phyloP scores from a whole-genome alignment of 37 sponge, comb jelly and placozoan genomes.

The Hormiphora californensis region DNA sequence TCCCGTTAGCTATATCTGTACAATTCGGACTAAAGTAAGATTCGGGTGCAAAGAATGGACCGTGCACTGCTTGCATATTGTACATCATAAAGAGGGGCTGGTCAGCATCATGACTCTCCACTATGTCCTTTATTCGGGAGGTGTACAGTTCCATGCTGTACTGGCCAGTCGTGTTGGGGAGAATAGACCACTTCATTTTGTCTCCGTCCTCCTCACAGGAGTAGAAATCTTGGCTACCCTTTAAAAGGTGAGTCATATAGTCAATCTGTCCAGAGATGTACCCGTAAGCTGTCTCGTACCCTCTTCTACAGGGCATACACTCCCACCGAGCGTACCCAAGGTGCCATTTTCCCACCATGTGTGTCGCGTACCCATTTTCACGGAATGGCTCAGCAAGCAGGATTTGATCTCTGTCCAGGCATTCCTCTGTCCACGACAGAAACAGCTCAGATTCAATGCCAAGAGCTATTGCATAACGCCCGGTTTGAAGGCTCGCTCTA shows the following conservation, averaged over 20 bases:
- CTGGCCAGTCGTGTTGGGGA: no score
- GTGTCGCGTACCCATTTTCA: constrained; percentile 59
- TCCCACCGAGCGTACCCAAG: constrained; percentile 44
- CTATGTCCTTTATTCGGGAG: not conserved
- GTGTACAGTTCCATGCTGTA: no score
- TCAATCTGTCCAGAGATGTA: constrained; percentile 55
- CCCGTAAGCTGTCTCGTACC: constrained; percentile 55
- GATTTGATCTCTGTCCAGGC: no score
- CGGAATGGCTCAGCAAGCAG: no score
- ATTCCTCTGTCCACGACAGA: no score
- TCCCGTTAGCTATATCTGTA: constrained; percentile 30
- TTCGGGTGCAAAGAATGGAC: constrained; percentile 58
- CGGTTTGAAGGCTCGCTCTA: no score
- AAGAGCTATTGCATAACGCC: no score
- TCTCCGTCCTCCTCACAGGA: no score
- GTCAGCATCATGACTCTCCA: constrained; percentile 53
- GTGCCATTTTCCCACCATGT: constrained; percentile 58
- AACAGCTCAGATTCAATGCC: no score
- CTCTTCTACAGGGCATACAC: constrained; percentile 42
- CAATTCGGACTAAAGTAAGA: constrained; percentile 48
- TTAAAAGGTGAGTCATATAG: no score
- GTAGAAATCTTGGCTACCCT: no score
- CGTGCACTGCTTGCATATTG: constrained; percentile 10
- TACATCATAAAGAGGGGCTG: constrained; percentile 59
- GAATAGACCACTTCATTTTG: no score